phyloP scores from a whole-genome alignment of 2,113 vertebrate species.

The Nestor notabilis region DNA sequence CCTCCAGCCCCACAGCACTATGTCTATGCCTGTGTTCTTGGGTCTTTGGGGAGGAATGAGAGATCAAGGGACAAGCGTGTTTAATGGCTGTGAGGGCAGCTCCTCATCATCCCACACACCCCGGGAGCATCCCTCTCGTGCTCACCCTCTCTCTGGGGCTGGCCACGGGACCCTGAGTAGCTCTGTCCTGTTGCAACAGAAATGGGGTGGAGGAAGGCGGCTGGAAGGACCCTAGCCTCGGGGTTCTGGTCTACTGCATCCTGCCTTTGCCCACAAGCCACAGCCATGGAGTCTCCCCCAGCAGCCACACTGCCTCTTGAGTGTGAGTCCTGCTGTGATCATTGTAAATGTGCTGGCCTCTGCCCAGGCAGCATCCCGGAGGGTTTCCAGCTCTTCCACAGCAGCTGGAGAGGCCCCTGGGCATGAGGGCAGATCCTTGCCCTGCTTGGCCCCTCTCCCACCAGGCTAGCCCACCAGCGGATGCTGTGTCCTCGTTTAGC shows the following conservation, averaged over 20 bases:
- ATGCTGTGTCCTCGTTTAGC: neutral
- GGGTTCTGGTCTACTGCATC: neutral
- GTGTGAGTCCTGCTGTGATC: neutral
- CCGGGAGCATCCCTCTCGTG: fast-evolving
- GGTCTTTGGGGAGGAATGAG: neutral
- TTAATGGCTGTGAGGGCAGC: neutral
- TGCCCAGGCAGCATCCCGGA: neutral
- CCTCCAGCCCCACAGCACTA: neutral
- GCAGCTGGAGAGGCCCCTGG: neutral
- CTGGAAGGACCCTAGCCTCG: neutral
- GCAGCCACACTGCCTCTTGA: fast-evolving
- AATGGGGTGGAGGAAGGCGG: neutral
- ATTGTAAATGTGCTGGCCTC: neutral
- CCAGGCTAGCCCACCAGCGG: neutral
- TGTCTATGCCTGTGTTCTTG: neutral
- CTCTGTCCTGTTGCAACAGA: neutral
- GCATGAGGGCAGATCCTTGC: fast-evolving
- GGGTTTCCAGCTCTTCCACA: neutral
- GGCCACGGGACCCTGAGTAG: neutral
- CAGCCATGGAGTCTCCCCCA: neutral
- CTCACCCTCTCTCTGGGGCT: neutral
- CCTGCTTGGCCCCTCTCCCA: neutral
- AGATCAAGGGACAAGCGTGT: neutral
- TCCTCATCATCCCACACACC: neutral
- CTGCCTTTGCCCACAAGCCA: neutral